These are phyloP conservation scores for Nemoura dubitans DNA, from an alignment of 2,888 invertebrate genomes.

Conservation along the genomic window DNA sequence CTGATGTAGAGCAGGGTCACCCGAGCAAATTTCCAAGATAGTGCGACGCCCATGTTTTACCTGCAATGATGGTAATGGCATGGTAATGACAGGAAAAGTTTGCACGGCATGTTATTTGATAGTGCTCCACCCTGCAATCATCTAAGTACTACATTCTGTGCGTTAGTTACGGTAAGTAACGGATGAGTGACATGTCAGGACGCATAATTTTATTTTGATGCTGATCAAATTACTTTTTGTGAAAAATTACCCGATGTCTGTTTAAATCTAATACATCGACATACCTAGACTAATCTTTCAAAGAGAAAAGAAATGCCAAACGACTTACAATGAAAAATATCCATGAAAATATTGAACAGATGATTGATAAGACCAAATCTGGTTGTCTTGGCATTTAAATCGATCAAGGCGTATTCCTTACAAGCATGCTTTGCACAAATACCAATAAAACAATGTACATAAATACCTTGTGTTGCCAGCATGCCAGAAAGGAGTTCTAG, in stretches of 20 bases:
- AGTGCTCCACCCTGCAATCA: not conserved
- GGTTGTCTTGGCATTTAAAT: not conserved
- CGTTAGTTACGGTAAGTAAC: too few relatives aligned
- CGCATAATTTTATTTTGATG: too few relatives aligned
- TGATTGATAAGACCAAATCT: not conserved
- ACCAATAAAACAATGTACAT: not conserved
- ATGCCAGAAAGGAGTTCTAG: not conserved
- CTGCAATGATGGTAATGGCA: not conserved
- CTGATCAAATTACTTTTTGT: too few relatives aligned
- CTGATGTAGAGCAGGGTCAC: not conserved
- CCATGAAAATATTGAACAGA: not conserved
- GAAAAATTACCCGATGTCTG: too few relatives aligned
- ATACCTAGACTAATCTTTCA: too few relatives aligned
- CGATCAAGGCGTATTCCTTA: not conserved
- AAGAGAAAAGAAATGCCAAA: too few relatives aligned
- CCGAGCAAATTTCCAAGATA: not conserved
- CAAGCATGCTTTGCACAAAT: not conserved
- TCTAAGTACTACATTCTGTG: not conserved
- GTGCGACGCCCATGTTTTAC: not conserved
- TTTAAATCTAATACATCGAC: too few relatives aligned
- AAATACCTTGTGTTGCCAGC: not conserved
- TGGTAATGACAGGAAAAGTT: not conserved
- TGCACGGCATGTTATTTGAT: not conserved
- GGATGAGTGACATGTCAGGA: not conserved
- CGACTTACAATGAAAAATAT: not conserved